Evolutionary conservation across 2,797 vertebrate genomes (phyloP), one percentile per base, ranked within the genome.

Genomic region (Intellagama lesueurii): DNA sequence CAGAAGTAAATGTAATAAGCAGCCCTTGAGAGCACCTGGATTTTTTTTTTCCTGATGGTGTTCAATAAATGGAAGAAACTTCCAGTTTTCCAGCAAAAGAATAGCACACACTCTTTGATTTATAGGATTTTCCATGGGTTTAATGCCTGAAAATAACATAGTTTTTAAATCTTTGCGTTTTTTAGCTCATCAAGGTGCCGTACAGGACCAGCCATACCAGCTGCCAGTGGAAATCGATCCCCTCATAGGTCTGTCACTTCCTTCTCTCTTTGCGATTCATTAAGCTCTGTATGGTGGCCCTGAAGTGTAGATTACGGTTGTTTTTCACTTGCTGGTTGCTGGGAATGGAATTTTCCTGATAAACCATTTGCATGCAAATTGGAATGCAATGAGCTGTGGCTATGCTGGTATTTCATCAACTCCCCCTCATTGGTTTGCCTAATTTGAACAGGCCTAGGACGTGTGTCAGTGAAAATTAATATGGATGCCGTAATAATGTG

Each of bases 291-390:
- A 97, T 97, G 97, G 97, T 97, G 97, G 97, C 98, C 98, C 98
- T 98, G 98, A 98, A 98, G 98, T 97, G 97, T 97, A 98, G 98
- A 99, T 98, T 98, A 98, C 97, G 97, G 98, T 98, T 98, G 98
- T 98, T 98, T 98, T 98, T 98, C 98, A 98, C 97, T 98, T 98
- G 98, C 98, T 97, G 97, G 98, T 98, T 98, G 96, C 96, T 96
- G 97, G 97, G 97, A 98, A 97, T 98, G 97, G 97, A 97, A 98
- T 98, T 98, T 98, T 98, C 98, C 96, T 97, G 97, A 98, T 97
- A 98, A 98, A 97, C 98, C 98, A 99, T 99, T 99, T 99, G 98
- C 99, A 99, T 99, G 98, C 98, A 99, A 99, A 99, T 99, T 99
- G 98, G 98, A 99, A 99, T 98, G 98, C 98, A 99, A 98, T 99